Evolutionary conservation across 2,797 vertebrate species (phyloP).

Genomic region (Hyperoplus immaculatus): DNA sequence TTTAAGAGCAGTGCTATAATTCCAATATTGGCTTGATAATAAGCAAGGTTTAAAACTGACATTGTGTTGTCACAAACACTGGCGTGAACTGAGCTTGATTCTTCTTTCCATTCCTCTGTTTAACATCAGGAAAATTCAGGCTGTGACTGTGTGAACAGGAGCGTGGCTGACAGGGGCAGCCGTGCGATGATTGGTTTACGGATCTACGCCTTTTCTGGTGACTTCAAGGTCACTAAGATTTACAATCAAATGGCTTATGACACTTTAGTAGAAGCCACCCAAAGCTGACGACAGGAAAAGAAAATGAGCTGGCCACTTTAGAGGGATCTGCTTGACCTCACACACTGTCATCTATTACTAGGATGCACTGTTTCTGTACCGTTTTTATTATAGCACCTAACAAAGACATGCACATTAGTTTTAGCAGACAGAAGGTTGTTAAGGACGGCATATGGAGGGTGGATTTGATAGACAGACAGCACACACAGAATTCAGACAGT

Average conservation of each 20-base stretch:
- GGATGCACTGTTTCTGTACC: slow-evolving; percentile 65
- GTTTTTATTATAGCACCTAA: slow-evolving; percentile 68
- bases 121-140: slow-evolving; percentile 81
- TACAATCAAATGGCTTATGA: slow-evolving; percentile 91
- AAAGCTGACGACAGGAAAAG: slow-evolving; percentile 91
- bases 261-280: slow-evolving; percentile 90
- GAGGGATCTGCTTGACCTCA: slow-evolving; percentile 91
- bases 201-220: slow-evolving; percentile 92
- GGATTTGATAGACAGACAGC: slow-evolving; percentile 83
- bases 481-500: slow-evolving; percentile 67
- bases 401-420: slow-evolving; percentile 69
- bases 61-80: slow-evolving; percentile 55
- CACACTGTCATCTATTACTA: slow-evolving; percentile 77
- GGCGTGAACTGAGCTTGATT: slow-evolving; percentile 63
- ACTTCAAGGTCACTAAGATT: slow-evolving; percentile 95
- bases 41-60: slow-evolving; percentile 52
- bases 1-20: slow-evolving; percentile 17
- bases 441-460: slow-evolving; percentile 84
- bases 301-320: slow-evolving; percentile 84
- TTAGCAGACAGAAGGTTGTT: slow-evolving; percentile 83
- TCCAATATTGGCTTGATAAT: slow-evolving; percentile 40
- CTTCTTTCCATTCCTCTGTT: slow-evolving; percentile 75
- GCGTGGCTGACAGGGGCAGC: slow-evolving; percentile 91
- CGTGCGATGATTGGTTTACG: slow-evolving; percentile 95
- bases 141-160: slow-evolving; percentile 86